phyloP scores from a whole-genome alignment of 2,113 vertebrate genomes.

The Lonchura striata region DNA sequence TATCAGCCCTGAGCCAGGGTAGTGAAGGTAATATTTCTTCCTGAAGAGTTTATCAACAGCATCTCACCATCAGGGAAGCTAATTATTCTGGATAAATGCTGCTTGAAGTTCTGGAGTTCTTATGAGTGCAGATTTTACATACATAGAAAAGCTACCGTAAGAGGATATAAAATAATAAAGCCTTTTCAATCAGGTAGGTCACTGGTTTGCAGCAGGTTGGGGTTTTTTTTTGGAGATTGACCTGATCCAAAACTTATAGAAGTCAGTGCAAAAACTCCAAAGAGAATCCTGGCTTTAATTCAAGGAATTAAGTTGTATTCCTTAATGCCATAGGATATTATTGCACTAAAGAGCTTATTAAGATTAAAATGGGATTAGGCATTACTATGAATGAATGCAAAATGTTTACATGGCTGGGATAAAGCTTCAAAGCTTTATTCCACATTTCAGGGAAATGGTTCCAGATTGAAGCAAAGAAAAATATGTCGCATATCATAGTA shows the following conservation, averaged over 20 bases:
- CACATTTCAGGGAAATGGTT: neutral
- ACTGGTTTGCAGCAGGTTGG: neutral
- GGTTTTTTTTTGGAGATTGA: neutral
- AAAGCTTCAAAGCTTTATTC: constrained; percentile 11
- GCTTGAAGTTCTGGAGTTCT: neutral
- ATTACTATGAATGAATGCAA: constrained; percentile 5
- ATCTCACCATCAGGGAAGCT: neutral
- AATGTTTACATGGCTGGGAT: neutral
- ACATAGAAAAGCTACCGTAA: neutral
- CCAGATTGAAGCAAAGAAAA: neutral
- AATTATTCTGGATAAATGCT: neutral
- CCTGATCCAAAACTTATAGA: neutral
- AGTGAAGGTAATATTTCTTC: neutral
- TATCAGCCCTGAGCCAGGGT: neutral
- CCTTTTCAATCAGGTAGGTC: neutral
- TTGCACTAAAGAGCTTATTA: constrained; percentile 37
- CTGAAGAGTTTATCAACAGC: neutral
- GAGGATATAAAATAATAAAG: neutral
- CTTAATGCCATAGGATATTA: constrained; percentile 11
- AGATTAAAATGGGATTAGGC: constrained; percentile 54
- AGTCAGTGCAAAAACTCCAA: neutral
- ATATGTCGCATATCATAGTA: neutral
- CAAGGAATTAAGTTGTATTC: constrained; percentile 18
- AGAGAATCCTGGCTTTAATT: neutral
- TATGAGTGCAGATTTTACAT: neutral